These are phyloP conservation scores for Dasypogon diadema DNA, from an alignment of 2,888 invertebrate genomes.

Conservation along the genomic window DNA sequence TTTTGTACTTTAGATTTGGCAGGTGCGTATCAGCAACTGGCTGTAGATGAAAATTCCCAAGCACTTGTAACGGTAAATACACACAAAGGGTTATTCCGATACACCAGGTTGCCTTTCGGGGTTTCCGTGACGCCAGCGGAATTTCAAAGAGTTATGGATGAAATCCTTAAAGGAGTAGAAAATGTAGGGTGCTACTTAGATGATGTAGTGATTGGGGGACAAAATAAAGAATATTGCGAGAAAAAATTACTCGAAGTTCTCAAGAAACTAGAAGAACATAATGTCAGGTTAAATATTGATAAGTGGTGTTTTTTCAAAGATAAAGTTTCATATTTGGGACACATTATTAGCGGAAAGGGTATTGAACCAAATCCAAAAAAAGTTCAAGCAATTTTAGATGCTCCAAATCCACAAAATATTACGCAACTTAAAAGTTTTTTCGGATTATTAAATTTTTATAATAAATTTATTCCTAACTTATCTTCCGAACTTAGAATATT, in stretches of 20 bases:
- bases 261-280: constrained; percentile 21
- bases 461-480: constrained; percentile 39
- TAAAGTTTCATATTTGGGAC: constrained; percentile 41
- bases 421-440: constrained; percentile 46
- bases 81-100: constrained; percentile 34
- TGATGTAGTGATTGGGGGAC: constrained; percentile 49
- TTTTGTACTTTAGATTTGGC: constrained; percentile 45
- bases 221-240: neutral
- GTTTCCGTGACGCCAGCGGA: neutral
- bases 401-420: constrained; percentile 41
- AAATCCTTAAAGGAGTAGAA: constrained; percentile 13
- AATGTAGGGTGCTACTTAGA: constrained; percentile 45
- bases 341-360: constrained; percentile 35
- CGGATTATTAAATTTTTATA: constrained; percentile 48
- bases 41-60: constrained; percentile 35
- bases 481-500: constrained; percentile 32
- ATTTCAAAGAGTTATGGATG: constrained; percentile 48
- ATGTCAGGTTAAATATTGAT: constrained; percentile 31
- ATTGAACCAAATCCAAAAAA: constrained; percentile 48
- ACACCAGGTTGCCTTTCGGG: constrained; percentile 1
- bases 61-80: constrained; percentile 49
- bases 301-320: constrained; percentile 40
- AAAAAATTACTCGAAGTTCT: neutral
- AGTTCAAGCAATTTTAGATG: constrained; percentile 51
- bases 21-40: constrained; percentile 46